Evolutionary conservation across 2,888 invertebrate genomes (phyloP), one percentile per base, ranked within the genome.

Genomic region (Meganola albula): DNA sequence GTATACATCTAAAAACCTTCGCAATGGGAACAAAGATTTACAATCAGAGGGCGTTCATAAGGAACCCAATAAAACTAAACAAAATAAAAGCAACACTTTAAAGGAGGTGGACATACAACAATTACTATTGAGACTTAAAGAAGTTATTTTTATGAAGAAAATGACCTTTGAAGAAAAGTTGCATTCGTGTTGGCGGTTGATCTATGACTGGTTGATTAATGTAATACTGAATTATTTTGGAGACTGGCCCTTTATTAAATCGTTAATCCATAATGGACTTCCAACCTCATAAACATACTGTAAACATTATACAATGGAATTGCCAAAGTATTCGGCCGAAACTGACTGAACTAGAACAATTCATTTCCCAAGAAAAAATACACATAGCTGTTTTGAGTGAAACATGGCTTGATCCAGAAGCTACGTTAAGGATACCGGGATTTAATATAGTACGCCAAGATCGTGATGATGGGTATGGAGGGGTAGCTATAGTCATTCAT

Each of bases 261-360:
- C n/a, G 4, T 24, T 6, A 24, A 0, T 11, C n/a, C 14, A 30
- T 14, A 30, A 30, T 30, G 29, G 29, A 24, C 9, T n/a, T 11
- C 7, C 3, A 8, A 16, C n/a, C n/a, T 8, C 3, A 16, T 16
- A 10, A 5, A 30, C 10, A 3, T 5, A 11, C 16, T 16, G 8
- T 23, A 10, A 30, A 16, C 1, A 24, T 10, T 24, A 30, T 30
- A 5, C 30, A 30, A 24, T 30, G 30, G 30, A 30, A 30, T 24
- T 23, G 24, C 7, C 30, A 30, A 30, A 30, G 30, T 9, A 11
- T 30, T 1, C 13, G 24, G 10, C 30, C 30, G 8, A 30, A 30
- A 18, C 8, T 11, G 6, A 16, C n/a, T 11, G 16, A 5, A 4
- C 16, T 23, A 6, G 24, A 30, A 10, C 11, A 10, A 2, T 9